Evolutionary conservation across 2,797 vertebrate genomes (phyloP).

Genomic region (Siniperca undulata): DNA sequence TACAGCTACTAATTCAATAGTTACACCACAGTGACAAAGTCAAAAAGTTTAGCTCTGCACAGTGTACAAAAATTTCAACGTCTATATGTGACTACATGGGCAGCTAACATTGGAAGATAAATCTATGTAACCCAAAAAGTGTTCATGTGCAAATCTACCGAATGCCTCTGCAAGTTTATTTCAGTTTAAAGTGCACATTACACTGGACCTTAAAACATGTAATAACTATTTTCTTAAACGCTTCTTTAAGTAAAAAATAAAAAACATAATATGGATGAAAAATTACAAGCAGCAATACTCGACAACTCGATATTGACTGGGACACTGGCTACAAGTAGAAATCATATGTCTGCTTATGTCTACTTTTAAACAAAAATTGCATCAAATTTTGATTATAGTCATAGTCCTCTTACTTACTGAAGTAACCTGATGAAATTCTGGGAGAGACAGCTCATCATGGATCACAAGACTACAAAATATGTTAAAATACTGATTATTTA

Average conservation of each 20-base stretch:
- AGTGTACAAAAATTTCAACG: neutral
- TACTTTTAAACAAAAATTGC: neutral
- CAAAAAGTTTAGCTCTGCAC: neutral
- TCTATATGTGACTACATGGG: neutral
- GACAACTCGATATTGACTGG: neutral
- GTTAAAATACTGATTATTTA: constrained; percentile 36
- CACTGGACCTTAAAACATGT: neutral
- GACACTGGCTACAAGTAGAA: neutral
- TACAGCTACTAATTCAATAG: constrained; percentile 15
- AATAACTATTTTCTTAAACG: too few relatives aligned
- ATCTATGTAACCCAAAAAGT: neutral
- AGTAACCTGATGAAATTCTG: neutral
- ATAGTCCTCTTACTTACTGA: neutral
- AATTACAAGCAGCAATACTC: neutral
- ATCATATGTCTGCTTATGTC: rapidly evolving
- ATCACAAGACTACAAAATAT: constrained; percentile 17
- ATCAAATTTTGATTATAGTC: neutral
- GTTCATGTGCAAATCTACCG: neutral
- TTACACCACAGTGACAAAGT: neutral
- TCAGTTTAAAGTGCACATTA: constrained; percentile 13
- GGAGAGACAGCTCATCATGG: neutral
- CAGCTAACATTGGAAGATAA: neutral
- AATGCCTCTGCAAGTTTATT: constrained; percentile 21
- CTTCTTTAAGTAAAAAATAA: too few relatives aligned
- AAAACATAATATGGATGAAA: neutral